These are phyloP conservation scores for Pelvicachromis taeniatus DNA, from an alignment of 2,113 vertebrate genomes.

Conservation along the genomic window DNA sequence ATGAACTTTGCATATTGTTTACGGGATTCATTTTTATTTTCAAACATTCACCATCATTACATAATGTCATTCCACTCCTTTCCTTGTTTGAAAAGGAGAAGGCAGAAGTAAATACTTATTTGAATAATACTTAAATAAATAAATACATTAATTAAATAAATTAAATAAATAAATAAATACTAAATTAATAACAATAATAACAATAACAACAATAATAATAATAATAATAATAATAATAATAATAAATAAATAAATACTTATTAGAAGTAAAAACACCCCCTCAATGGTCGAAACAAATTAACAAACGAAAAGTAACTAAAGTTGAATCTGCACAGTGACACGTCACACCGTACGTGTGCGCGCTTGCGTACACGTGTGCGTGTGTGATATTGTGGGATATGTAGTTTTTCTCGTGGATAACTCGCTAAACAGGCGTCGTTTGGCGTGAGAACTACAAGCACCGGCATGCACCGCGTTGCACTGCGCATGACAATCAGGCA, in stretches of 20 bases:
- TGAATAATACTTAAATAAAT: too few relatives aligned
- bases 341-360: slow-evolving; percentile 23
- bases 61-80: too few relatives aligned
- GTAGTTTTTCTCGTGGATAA: slow-evolving; percentile 32
- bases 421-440: not conserved
- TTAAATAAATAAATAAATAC: too few relatives aligned
- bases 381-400: slow-evolving; percentile 26
- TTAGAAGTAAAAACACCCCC: too few relatives aligned
- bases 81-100: too few relatives aligned
- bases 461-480: not conserved
- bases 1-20: not conserved
- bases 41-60: too few relatives aligned
- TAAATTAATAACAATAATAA: too few relatives aligned
- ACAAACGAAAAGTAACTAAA: fast-evolving
- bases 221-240: too few relatives aligned
- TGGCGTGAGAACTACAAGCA: not conserved
- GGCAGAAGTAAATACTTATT: too few relatives aligned
- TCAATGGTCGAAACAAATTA: not conserved
- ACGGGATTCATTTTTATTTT: not conserved
- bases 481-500: not conserved
- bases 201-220: too few relatives aligned
- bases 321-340: slow-evolving; percentile 8
- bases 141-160: too few relatives aligned
- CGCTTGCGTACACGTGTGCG: not conserved
- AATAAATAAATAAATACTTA: too few relatives aligned